Evolutionary conservation across 35 echinoderm and acorn worm genomes (phyloP).

Genomic region (Apostichopus japonicus): DNA sequence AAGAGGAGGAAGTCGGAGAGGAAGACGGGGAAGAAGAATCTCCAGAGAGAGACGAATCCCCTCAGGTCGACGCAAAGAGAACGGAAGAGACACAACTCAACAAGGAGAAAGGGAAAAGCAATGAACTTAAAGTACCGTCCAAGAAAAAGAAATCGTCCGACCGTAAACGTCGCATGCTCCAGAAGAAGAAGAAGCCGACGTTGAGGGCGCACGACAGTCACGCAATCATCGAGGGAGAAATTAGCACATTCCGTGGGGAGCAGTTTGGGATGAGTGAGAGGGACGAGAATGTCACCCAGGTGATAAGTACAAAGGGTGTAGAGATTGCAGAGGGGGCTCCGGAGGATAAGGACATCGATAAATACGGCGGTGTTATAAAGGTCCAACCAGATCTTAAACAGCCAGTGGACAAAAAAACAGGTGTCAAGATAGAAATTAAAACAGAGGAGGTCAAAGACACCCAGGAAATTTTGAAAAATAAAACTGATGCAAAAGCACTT

Average conservation of each 20-base stretch:
- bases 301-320: slow-evolving; percentile 41
- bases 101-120: slow-evolving; percentile 64
- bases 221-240: slow-evolving; percentile 95
- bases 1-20: slow-evolving; percentile 63
- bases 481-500: not conserved
- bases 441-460: not conserved
- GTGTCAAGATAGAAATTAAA: not conserved
- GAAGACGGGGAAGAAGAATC: slow-evolving; percentile 68
- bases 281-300: slow-evolving; percentile 61
- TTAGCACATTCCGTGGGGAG: slow-evolving; percentile 88
- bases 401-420: not conserved
- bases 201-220: slow-evolving; percentile 86
- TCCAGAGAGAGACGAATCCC: slow-evolving; percentile 44
- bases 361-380: slow-evolving; percentile 41
- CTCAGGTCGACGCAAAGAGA: slow-evolving; percentile 51
- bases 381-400: slow-evolving; percentile 55
- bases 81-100: slow-evolving; percentile 37
- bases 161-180: slow-evolving; percentile 74
- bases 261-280: slow-evolving; percentile 82
- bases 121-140: slow-evolving; percentile 66
- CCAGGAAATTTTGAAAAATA: not conserved
- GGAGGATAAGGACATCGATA: slow-evolving; percentile 62
- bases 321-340: not conserved
- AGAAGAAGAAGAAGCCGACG: slow-evolving; percentile 78
- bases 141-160: slow-evolving; percentile 71